A percentile compares a stretch with the other conserved stretches of the same genome.
Evolutionary conservation across 2,797 vertebrate species (phyloP).

Genomic region (Amazonetta brasiliensis): DNA sequence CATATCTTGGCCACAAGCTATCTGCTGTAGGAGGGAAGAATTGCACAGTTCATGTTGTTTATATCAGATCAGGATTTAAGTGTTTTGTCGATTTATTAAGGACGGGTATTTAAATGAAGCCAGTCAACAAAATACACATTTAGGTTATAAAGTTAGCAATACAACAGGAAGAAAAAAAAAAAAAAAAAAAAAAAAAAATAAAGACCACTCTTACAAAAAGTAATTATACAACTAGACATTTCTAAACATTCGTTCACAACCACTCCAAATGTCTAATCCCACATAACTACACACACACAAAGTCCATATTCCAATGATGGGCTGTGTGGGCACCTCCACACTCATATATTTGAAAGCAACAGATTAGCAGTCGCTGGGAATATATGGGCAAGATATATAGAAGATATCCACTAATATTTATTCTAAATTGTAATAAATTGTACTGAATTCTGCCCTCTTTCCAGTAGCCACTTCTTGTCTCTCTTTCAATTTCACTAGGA

Average conservation of each 20-base stretch:
- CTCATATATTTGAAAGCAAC: neutral
- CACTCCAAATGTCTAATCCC: neutral
- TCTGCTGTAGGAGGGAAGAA: neutral
- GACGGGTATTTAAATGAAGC: neutral
- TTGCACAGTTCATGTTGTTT: neutral
- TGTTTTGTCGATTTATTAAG: neutral
- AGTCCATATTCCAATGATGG: neutral
- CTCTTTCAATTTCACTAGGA: neutral
- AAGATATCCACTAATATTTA: neutral
- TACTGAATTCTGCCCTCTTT: neutral
- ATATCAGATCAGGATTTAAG: neutral
- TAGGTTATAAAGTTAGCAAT: neutral
- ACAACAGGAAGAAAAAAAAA: neutral
- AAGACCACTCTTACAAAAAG: neutral
- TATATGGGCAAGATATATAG: neutral
- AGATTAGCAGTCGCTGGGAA: neutral
- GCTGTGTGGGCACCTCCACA: neutral
- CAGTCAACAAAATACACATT: neutral
- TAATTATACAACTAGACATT: neutral
- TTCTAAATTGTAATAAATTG: neutral
- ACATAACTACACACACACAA: rapidly evolving
- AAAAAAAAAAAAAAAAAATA: too few relatives aligned
- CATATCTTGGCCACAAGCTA: neutral
- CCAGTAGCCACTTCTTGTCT: neutral
- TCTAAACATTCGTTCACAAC: neutral